Conservation (phyloP, 2,113 vertebrate genomes). For the Coracopsis vasa region DNA sequence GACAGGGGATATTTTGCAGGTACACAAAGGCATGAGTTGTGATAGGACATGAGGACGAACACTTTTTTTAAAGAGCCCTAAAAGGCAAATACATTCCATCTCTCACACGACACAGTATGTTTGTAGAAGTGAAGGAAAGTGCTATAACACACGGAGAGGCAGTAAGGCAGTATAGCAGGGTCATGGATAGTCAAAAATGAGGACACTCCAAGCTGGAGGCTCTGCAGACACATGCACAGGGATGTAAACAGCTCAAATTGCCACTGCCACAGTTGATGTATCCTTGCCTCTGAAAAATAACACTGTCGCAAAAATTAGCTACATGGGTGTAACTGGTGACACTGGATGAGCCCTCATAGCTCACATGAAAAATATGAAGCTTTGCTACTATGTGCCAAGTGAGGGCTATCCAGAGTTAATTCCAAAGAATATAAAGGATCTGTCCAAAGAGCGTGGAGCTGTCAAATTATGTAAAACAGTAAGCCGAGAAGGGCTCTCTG, state of each 20-base stretch:
- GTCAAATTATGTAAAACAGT: neutral
- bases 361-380: neutral
- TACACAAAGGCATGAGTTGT: neutral
- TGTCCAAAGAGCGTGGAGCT: neutral
- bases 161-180: conserved; percentile 3
- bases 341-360: neutral
- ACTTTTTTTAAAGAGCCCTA: neutral
- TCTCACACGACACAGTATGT: neutral
- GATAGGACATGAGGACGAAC: neutral
- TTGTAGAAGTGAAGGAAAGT: neutral
- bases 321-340: neutral
- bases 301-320: neutral
- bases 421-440: neutral
- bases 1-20: neutral
- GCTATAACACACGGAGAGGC: conserved; percentile 3
- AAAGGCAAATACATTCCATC: neutral
- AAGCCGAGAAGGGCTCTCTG: neutral
- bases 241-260: conserved; percentile 36
- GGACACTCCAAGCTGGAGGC: conserved; percentile 26
- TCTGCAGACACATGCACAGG: neutral
- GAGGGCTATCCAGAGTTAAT: neutral
- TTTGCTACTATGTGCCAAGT: neutral
- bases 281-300: neutral
- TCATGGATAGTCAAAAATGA: neutral
- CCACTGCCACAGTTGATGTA: neutral